Percentiles rank a stretch among this genome's conserved stretches.
phyloP scores from a whole-genome alignment of 2,888 invertebrate genomes.

The Pristionchus japonicus region DNA sequence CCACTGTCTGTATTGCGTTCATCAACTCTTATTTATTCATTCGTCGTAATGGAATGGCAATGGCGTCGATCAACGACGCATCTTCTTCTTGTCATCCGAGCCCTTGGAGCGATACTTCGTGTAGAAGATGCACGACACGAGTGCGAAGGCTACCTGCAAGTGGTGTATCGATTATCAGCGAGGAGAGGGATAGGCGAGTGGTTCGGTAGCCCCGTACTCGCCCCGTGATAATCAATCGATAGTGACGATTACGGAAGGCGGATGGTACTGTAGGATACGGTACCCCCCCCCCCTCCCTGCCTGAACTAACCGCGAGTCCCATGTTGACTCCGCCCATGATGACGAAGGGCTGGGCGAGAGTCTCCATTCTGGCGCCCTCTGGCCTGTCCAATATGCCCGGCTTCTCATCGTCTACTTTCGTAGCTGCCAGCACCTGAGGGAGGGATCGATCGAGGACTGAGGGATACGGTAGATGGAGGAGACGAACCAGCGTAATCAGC shows the following conservation, averaged over 20 bases:
- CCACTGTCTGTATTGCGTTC: background rate
- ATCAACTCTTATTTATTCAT: constrained; percentile 14
- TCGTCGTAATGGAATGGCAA: background rate
- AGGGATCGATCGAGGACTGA: background rate
- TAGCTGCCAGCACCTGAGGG: background rate
- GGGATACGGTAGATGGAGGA: too few relatives aligned
- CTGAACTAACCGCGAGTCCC: background rate
- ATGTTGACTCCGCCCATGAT: constrained; percentile 17
- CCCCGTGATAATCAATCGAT: too few relatives aligned
- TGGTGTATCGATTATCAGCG: too few relatives aligned
- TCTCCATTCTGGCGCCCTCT: background rate
- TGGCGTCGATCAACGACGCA: constrained; percentile 26
- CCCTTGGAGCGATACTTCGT: constrained; percentile 41
- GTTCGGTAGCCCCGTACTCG: too few relatives aligned
- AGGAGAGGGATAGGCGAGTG: background rate
- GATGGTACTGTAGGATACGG: background rate
- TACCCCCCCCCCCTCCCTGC: background rate
- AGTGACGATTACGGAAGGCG: too few relatives aligned
- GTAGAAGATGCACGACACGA: background rate
- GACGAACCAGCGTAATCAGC: constrained; percentile 12
- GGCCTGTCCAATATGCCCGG: background rate
- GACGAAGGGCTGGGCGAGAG: background rate
- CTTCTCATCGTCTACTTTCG: background rate
- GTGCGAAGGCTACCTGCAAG: background rate
- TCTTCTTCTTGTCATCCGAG: constrained; percentile 35